Base-by-base conservation (phyloP, 2,888 invertebrate species). In the Pegoplata infirma region DNA sequence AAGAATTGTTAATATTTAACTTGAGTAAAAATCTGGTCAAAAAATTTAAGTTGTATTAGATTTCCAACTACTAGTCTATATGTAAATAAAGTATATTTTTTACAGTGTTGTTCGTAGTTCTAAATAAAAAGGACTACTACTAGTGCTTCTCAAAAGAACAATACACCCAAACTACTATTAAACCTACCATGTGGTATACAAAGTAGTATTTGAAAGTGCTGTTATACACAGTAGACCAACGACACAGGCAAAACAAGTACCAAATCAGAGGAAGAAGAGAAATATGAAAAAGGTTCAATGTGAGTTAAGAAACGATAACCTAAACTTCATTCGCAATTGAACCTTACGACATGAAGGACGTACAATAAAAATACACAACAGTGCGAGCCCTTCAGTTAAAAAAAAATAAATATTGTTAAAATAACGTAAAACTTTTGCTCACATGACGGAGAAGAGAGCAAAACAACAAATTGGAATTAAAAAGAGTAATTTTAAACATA, bases 261-360 rank as follows among this genome's bases (percentile, higher is more conserved):
- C n/a, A n/a, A n/a, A n/a, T n/a, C n/a, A n/a, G n/a, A n/a, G n/a
- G 14, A 40, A 40, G 44, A 49, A 28, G 14, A 58, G 16, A 59
- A 19, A 53, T 32, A 25, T 28, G 56, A 66, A 76, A 80, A 80
- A 80, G 77, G 80, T 80, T 73, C 69, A 74, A 56, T 36, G 47
- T 59, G 66, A 55, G 61, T 64, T 63, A 56, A 61, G 63, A 71
- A 76, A 51, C 56, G 47, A 17, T 25, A 66, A 68, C 17, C 53
- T 36, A 66, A 67, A 81, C 82, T 82, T 84, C 86, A 86, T 86
- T 86, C 85, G 84, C 82, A 84, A 82, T 84, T 86, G 82, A 85
- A 84, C 85, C 84, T 84, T 86, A 82, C 84, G 84, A 84, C 85
- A 85, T 82, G 81, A 85, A 86, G 86, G 86, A 86, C 85, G 87